phyloP scores from a whole-genome alignment of 2,888 invertebrate species.

The Xanthorhoe spadicearia region DNA sequence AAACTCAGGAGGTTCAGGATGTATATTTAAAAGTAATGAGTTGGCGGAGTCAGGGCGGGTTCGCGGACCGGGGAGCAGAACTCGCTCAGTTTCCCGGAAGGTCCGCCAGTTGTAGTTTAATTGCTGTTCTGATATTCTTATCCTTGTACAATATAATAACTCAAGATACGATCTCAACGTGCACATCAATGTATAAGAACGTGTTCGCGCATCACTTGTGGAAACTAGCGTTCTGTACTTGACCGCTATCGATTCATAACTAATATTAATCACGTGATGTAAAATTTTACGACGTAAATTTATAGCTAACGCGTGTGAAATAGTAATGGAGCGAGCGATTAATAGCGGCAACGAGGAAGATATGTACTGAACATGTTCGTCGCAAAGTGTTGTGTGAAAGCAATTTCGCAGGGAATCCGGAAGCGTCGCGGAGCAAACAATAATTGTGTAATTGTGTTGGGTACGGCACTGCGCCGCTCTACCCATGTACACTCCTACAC shows the following conservation, averaged over 20 bases:
- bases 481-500: conserved; percentile 9
- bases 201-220: conserved; percentile 54
- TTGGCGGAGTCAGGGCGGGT: conserved; percentile 43
- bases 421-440: conserved; percentile 65
- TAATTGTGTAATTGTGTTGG: conserved; percentile 78
- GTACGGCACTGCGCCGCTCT: conserved; percentile 49
- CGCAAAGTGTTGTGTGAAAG: conserved; percentile 52
- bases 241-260: conserved; percentile 46
- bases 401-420: conserved; percentile 77
- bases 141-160: conserved; percentile 57
- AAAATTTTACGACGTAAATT: conserved; percentile 49
- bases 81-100: conserved; percentile 70
- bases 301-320: conserved; percentile 44
- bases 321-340: conserved; percentile 37
- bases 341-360: conserved; percentile 41
- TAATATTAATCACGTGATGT: conserved; percentile 47
- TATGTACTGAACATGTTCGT: conserved; percentile 46
- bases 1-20: conserved; percentile 19
- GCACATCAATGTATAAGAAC: conserved; percentile 44
- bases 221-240: conserved; percentile 48
- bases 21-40: conserved; percentile 43
- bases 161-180: conserved; percentile 55
- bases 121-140: conserved; percentile 59
- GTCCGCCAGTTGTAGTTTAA: conserved; percentile 66
- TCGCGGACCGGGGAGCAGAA: conserved; percentile 48